Conservation (phyloP, 2,113 vertebrate species). For the Gymnocephalus cernua region DNA sequence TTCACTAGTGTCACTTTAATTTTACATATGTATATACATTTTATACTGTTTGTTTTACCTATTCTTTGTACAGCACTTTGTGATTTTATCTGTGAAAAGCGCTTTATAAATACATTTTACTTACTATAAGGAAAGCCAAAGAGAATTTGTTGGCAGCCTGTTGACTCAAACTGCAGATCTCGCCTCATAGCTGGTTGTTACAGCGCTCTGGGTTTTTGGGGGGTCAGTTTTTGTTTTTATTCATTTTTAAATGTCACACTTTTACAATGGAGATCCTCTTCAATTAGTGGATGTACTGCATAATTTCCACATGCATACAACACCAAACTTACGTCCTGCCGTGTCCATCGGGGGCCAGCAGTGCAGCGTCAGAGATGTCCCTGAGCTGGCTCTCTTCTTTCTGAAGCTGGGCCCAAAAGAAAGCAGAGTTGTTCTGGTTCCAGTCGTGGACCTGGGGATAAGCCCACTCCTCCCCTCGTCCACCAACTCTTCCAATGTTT, state of each 20-base stretch:
- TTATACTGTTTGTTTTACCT: too few species aligned
- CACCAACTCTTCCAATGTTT: neutral
- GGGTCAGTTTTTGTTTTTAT: neutral
- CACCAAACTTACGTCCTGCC: conserved; percentile 82
- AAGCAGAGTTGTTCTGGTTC: conserved; percentile 69
- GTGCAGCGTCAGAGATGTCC: conserved; percentile 64
- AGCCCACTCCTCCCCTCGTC: neutral
- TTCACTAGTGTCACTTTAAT: too few species aligned
- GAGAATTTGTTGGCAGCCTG: neutral
- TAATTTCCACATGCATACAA: neutral
- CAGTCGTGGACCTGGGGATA: conserved; percentile 16
- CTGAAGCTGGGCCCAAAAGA: conserved; percentile 87
- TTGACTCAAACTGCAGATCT: too few species aligned
- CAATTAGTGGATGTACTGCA: neutral
- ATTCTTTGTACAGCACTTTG: too few species aligned
- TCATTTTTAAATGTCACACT: neutral
- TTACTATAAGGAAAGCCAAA: neutral
- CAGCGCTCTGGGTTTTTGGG: neutral
- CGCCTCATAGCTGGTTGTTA: neutral
- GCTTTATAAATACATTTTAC: too few species aligned
- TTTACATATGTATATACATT: too few species aligned
- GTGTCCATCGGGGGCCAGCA: conserved; percentile 78
- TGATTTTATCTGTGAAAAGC: too few species aligned
- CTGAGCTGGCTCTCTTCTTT: conserved; percentile 80
- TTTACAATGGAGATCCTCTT: too few species aligned